phyloP scores from a whole-genome alignment of 2,888 invertebrate species.

The Rhimphoctona megacephalus region DNA sequence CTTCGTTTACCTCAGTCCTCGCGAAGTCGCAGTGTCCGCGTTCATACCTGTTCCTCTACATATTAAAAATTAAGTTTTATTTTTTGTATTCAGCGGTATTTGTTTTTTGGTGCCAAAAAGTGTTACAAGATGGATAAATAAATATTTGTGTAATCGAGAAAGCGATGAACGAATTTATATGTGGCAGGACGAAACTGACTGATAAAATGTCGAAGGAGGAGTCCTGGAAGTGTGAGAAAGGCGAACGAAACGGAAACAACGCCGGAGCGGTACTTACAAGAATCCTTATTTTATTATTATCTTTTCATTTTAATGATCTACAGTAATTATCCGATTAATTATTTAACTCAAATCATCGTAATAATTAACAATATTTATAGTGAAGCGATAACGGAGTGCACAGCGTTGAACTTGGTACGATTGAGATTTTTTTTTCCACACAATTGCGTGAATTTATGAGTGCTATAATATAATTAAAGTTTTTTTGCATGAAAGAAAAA shows the following conservation, averaged over 20 bases:
- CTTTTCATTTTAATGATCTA: not conserved
- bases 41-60: not conserved
- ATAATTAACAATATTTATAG: not conserved
- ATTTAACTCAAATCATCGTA: not conserved
- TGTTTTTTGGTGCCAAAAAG: not conserved
- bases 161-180: constrained; percentile 38
- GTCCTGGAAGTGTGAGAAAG: constrained; percentile 62
- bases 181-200: constrained; percentile 33
- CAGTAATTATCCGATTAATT: not conserved
- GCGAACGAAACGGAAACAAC: constrained; percentile 66
- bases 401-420: not conserved
- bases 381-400: not conserved
- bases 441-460: not conserved
- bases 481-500: not conserved
- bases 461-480: not conserved
- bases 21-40: constrained; percentile 43
- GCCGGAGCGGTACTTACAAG: constrained; percentile 54
- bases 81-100: not conserved
- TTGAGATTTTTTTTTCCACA: not conserved
- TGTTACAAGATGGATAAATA: constrained; percentile 53
- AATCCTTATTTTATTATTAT: constrained; percentile 34
- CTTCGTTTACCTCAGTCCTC: constrained; percentile 56
- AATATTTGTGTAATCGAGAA: constrained; percentile 5
- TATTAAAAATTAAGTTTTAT: not conserved
- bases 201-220: constrained; percentile 58